Conservation (phyloP, 2,113 vertebrate species). For the Coptodon bakossiorum region DNA sequence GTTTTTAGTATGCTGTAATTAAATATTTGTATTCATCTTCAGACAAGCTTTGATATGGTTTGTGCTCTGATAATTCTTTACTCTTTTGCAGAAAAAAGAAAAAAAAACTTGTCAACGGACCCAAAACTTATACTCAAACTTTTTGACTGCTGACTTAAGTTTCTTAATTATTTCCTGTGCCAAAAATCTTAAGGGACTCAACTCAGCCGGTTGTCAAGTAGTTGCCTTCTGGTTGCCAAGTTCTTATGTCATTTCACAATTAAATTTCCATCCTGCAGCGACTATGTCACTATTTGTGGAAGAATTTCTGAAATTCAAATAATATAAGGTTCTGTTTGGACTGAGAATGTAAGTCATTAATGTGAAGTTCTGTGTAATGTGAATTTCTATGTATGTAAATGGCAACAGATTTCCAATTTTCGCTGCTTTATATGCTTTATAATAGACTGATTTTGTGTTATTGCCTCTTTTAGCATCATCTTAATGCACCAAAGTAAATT, state of each 20-base stretch:
- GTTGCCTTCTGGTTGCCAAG: not conserved
- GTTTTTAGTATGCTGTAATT: not conserved
- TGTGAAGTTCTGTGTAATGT: not conserved
- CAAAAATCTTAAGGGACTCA: not conserved
- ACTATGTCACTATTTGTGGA: not conserved
- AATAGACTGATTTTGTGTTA: not conserved
- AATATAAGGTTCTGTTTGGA: not conserved
- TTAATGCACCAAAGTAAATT: not conserved
- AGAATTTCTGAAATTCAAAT: not conserved
- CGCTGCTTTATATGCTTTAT: not conserved
- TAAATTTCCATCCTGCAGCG: not conserved
- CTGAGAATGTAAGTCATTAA: not conserved
- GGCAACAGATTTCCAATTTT: not conserved
- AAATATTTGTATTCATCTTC: not conserved
- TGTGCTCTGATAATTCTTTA: not conserved
- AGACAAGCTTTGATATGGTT: not conserved
- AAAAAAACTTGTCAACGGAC: not conserved
- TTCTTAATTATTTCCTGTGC: not conserved
- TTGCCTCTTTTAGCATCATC: not conserved
- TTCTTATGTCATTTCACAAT: not conserved
- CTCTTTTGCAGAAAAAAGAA: not conserved
- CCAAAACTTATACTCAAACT: not conserved
- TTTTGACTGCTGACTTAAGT: not conserved
- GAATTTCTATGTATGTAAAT: not conserved
- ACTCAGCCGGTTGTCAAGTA: not conserved